Percentiles rank a stretch among this genome's conserved stretches.
Evolutionary conservation across 2,797 vertebrate species (phyloP).

Genomic region (Sebastes hubbsi): DNA sequence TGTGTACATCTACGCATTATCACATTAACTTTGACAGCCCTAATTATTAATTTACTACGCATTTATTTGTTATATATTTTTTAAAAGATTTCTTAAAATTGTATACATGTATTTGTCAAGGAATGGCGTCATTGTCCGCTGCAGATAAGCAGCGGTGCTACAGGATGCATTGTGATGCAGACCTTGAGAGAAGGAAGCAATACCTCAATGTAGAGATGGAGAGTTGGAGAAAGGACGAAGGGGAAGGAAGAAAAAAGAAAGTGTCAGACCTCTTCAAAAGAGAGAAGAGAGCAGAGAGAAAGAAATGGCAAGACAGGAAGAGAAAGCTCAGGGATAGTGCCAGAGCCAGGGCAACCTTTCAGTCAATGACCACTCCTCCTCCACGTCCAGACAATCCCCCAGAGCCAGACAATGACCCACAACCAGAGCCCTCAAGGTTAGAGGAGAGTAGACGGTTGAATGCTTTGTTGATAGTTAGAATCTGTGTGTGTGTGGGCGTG

Average conservation of each 20-base stretch:
- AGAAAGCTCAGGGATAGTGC: background rate
- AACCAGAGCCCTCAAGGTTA: background rate
- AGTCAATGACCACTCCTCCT: background rate
- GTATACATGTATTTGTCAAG: background rate
- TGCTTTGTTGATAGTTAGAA: background rate
- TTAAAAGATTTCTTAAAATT: background rate
- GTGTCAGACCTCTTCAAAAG: background rate
- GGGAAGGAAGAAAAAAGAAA: background rate
- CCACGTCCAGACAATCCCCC: background rate
- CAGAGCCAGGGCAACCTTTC: background rate
- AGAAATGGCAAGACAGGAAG: background rate
- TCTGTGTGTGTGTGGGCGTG: background rate
- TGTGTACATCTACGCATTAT: accelerated
- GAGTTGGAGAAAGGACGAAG: background rate
- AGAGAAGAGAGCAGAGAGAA: background rate
- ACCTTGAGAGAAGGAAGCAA: background rate
- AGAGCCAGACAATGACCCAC: background rate
- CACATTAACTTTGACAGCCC: too few relatives aligned
- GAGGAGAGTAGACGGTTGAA: background rate
- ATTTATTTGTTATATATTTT: background rate
- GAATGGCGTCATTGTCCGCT: background rate
- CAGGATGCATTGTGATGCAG: background rate
- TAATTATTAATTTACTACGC: background rate
- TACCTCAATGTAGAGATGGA: background rate
- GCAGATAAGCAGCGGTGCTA: background rate